Evolutionary conservation across 2,797 vertebrate genomes (phyloP), one percentile per base, ranked within the genome.

Genomic region (Mormyrops boulengeri): DNA sequence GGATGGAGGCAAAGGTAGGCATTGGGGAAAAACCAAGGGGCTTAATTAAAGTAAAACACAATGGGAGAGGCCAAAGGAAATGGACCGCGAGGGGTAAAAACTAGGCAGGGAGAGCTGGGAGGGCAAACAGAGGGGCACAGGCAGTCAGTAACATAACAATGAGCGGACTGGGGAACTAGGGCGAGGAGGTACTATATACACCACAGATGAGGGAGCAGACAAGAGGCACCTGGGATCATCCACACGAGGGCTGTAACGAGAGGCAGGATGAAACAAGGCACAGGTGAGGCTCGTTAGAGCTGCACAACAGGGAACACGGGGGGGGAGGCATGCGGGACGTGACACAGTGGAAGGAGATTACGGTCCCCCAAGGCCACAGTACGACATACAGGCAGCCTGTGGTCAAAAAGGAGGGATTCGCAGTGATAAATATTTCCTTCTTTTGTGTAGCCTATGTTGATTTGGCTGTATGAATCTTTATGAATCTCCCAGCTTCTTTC

Each of bases 401-500:
- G 66, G 66, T 34, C 66, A 38, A 38, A 73, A 69, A 73, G 26
- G 66, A 73, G 12, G 30, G 66, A 73, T 38, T 73, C 66, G 5
- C 30, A 17, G 30, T 73, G 30, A 73, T 34, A 34, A 17, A 34
- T 73, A 34, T 34, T 85, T 44, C 22, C n/a, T 85, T 26, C 44
- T 41, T 38, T 87, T n/a, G 38, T 60, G 30, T 57, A 38, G 14
- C 86, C 53, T n/a, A 2, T 38, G 12, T 60, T 60, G 53, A 38
- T 34, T 66, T 26, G 9, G n/a, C 34, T 49, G 44, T 66, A 66
- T 47, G 19, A 22, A 66, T 89, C 52, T 57, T 89, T 73, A 14
- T 87, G 84, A 26, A 44, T 57, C 53, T 30, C 52, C 53, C 85
- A 89, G 69, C 73, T 89, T 50, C 85, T 85, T 22, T 69, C 88